Percentiles rank a stretch among this genome's conserved stretches.
phyloP scores from a whole-genome alignment of 2,113 vertebrate species.

The Taxidea taxus region DNA sequence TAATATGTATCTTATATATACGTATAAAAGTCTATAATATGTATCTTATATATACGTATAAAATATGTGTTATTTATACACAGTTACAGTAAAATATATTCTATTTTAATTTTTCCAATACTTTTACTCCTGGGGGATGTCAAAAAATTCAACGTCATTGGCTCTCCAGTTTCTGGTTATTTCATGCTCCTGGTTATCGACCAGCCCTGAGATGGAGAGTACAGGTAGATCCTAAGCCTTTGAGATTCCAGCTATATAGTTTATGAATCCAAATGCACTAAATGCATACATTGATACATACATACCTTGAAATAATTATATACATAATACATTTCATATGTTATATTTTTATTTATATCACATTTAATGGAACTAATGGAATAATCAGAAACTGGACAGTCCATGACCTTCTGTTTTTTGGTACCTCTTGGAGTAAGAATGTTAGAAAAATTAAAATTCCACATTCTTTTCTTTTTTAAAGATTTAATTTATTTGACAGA shows the following conservation, averaged over 20 bases:
- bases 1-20: not conserved
- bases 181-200: not conserved
- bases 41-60: not conserved
- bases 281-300: not conserved
- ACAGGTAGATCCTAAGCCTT: not conserved
- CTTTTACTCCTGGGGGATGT: not conserved
- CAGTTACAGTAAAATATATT: not conserved
- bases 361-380: not conserved
- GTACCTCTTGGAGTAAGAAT: not conserved
- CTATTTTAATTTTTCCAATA: not conserved
- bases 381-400: not conserved
- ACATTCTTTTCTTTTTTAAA: not conserved
- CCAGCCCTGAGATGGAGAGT: not conserved
- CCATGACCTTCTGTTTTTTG: not conserved
- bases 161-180: not conserved
- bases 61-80: not conserved
- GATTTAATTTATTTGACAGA: no score
- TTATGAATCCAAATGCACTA: not conserved
- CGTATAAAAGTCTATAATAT: not conserved
- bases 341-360: not conserved
- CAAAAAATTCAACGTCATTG: not conserved
- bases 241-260: not conserved
- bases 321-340: not conserved
- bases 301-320: not conserved
- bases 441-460: not conserved